These are phyloP conservation scores for Chrysemys picta DNA, from an alignment of 2,113 vertebrate species.

Conservation along the genomic window DNA sequence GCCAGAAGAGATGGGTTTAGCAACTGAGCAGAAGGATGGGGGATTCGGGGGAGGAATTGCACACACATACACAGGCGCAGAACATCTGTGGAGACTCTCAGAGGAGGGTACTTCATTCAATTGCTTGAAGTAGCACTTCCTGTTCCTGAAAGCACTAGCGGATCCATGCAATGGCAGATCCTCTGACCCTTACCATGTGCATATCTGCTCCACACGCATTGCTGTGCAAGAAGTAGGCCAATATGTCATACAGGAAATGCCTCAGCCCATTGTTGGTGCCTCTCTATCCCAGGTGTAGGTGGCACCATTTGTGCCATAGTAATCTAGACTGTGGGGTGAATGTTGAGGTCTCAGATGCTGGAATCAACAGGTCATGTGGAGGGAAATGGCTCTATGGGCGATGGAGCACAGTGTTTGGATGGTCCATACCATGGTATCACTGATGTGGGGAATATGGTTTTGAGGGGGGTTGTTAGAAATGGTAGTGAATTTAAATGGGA, in stretches of 20 bases:
- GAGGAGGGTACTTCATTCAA: constrained; percentile 31
- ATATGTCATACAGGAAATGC: accelerated
- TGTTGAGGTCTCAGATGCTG: not conserved
- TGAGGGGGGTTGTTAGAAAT: not conserved
- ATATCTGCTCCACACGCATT: not conserved
- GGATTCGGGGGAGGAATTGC: constrained; percentile 54
- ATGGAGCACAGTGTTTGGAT: not conserved
- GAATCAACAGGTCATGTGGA: not conserved
- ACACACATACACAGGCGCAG: constrained; percentile 52
- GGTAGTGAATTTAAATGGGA: not conserved
- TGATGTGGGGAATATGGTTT: not conserved
- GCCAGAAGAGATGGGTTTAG: constrained; percentile 67
- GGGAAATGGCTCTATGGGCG: not conserved
- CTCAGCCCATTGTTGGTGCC: not conserved
- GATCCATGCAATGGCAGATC: not conserved
- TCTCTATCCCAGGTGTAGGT: not conserved
- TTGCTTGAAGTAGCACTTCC: constrained; percentile 41
- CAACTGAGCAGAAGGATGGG: constrained; percentile 32
- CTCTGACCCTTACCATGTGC: not conserved
- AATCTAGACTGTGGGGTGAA: not conserved
- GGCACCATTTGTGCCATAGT: not conserved
- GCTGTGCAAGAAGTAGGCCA: not conserved
- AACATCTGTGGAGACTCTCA: constrained; percentile 50
- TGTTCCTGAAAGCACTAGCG: not conserved
- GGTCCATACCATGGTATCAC: not conserved